Base-by-base conservation (phyloP, 1,140 invertebrate genomes). In the Solen grandis region DNA sequence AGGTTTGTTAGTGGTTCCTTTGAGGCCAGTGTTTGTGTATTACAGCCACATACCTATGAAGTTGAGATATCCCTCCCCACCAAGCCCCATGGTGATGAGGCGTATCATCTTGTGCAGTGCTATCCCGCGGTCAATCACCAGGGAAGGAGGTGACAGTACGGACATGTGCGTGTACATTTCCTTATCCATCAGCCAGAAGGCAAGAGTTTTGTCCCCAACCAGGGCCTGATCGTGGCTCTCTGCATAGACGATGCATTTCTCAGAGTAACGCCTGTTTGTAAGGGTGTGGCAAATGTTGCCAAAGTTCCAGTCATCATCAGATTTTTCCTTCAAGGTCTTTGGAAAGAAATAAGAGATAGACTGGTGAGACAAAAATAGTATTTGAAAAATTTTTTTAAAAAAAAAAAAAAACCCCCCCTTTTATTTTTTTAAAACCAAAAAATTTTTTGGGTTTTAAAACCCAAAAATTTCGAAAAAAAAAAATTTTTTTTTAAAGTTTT, bases 111-210 rank as follows among this genome's bases (percentile, higher is more conserved):
- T 99, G 89, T 99, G 99, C 60, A 99, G 93, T 35, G 98, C 97
- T 55, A 99, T 95, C 2, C 99, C 98, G 25, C 98, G 94, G 90
- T 96, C 96, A 60, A 99, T 95, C 29, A 98, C 94, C 0, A 95
- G 83, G 81, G 94, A 93, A 10, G 89, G 85, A 25, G 89, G 90
- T n/a, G 96, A 96, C 1, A 96, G 1, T 0, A 93, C 93, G 36
- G 97, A 98, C 98, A 99, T 99, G 90, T 97, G 95, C 0, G 96
- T 96, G 89, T 99, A 99, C 98, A 99, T 99, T 89, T 98, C 97
- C 88, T 99, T 98, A 92, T 99, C 99, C 99, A 99, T 99, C 60
- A 99, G 92, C 99, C 99, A 99, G 93, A 99, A 99, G 1, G 99
- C 98, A 46, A 99, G 95, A 0, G 99, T 99, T 92, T 99, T 99